Evolutionary conservation across 2,113 vertebrate genomes (phyloP), one percentile per base, ranked within the genome.

Genomic region (Leptobrachium ailaonicum): DNA sequence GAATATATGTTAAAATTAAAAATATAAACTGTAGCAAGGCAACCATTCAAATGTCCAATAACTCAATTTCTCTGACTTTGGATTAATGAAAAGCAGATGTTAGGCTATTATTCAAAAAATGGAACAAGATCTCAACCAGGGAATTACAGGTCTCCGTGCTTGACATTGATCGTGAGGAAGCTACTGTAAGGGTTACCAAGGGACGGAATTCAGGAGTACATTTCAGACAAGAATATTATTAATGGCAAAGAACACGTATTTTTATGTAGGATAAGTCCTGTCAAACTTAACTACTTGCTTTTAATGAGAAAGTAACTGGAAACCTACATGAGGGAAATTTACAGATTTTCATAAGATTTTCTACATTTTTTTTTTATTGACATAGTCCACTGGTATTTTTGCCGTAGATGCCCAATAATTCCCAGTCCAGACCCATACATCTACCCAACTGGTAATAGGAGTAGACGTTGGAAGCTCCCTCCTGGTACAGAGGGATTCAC

Each of bases 101-200:
- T 11, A 12, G 10, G 56, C 13, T 14, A 60, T 60, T 60, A 60
- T 60, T 60, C 56, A 60, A 11, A 60, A 32, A 60, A 60, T 60
- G 56, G 56, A 60, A 60, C 13, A 60, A 60, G 56, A 60, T 60
- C 56, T 60, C 56, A 60, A 60, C 56, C 56, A 60, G 56, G 56
- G 56, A 60, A 14, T 60, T 60, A 60, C 56, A 14, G 11, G 56
- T 60, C 56, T 60, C 56, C 13, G 13, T 12, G 56, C 56, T 14
- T 60, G 56, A 60, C 56, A 60, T 60, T 60, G 56, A 60, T 60
- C 10, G 4, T 11, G 11, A 60, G 56, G 56, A 60, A 60, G 56
- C 56, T 60, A 60, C 56, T 60, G 10, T 8, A 60, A 60, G 13
- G 56, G 56, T 60, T 60, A 14, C 56, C 56, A 60, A 60, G 56